Percentiles rank a stretch among this genome's conserved stretches.
Conservation (phyloP, 2,888 invertebrate genomes). For the Dynastes grantii region DNA sequence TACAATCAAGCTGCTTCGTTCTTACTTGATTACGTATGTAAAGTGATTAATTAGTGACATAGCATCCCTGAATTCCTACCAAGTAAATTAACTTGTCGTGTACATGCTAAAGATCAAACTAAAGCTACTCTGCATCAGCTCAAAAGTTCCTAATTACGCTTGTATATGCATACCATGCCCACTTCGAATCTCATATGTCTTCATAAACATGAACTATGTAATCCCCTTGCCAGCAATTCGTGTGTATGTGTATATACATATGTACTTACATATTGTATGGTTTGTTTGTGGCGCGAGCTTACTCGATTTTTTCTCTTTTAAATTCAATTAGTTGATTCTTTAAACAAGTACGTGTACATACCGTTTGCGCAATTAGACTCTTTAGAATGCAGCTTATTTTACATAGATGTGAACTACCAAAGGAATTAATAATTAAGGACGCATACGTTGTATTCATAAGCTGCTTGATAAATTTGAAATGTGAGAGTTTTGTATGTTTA, state of each 20-base stretch:
- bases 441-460: no score
- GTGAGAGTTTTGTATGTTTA: no score
- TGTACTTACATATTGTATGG: not conserved
- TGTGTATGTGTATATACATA: no score
- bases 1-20: not conserved
- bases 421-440: no score
- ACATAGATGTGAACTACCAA: no score
- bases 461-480: no score
- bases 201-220: not conserved
- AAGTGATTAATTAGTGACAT: not conserved
- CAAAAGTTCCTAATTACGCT: slow-evolving; percentile 55
- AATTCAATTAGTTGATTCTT: not conserved
- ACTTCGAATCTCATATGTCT: slow-evolving; percentile 16
- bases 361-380: not conserved
- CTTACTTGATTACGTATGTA: not conserved
- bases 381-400: not conserved
- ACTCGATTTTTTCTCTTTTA: slow-evolving; percentile 12
- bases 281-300: not conserved
- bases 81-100: slow-evolving; percentile 13
- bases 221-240: no score
- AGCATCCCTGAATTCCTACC: not conserved
- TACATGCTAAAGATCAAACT: not conserved
- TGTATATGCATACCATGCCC: slow-evolving; percentile 54
- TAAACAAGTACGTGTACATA: not conserved
- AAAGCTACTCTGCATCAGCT: slow-evolving; percentile 42